phyloP scores from a whole-genome alignment of 2,888 invertebrate genomes.

The Hirudinaria manillensis region DNA sequence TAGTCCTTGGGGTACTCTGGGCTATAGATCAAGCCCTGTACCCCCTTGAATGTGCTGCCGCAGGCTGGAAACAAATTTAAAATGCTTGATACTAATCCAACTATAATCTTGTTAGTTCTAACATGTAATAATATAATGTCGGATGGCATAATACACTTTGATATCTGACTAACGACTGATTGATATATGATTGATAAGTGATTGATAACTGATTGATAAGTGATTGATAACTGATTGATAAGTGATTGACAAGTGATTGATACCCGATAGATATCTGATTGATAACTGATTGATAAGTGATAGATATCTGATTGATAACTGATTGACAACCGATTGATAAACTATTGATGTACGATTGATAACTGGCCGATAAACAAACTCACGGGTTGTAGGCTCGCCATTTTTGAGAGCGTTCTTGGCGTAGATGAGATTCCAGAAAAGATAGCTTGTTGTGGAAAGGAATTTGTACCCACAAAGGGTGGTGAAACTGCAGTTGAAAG shows the following conservation, averaged over 20 bases:
- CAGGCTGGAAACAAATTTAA: slow-evolving; percentile 43
- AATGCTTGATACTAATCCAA: too few species aligned
- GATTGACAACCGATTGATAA: not conserved
- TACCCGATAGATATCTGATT: too few species aligned
- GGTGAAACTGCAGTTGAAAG: slow-evolving; percentile 27
- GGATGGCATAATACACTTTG: not conserved
- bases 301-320: not conserved
- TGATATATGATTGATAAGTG: not conserved
- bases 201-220: too few species aligned
- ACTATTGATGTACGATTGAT: not conserved
- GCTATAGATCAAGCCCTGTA: slow-evolving; percentile 43
- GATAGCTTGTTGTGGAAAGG: slow-evolving; percentile 20
- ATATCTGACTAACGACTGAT: not conserved
- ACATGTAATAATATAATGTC: too few species aligned
- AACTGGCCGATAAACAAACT: not conserved
- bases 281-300: too few species aligned
- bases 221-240: too few species aligned
- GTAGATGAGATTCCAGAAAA: slow-evolving; percentile 22
- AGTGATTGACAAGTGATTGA: too few species aligned
- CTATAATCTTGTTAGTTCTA: not conserved
- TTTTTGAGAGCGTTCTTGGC: slow-evolving; percentile 23
- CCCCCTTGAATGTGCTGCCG: slow-evolving; percentile 43
- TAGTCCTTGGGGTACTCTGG: slow-evolving; percentile 48
- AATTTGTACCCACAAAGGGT: slow-evolving; percentile 29
- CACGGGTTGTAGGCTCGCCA: not conserved